Evolutionary conservation across 2,113 vertebrate species (phyloP).

Genomic region (Myiozetetes cayanensis): DNA sequence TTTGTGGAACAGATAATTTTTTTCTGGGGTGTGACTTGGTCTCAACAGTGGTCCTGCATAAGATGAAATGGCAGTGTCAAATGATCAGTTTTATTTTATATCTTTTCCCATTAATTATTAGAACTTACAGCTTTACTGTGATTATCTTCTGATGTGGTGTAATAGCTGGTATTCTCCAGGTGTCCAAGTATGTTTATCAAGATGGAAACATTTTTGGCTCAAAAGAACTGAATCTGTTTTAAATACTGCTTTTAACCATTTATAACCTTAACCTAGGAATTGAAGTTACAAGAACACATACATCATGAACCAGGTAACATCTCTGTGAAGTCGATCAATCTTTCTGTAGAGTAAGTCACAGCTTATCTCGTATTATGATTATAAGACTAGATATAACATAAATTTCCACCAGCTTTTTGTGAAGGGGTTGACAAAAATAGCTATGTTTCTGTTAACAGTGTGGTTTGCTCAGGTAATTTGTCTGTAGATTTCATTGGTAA

Average conservation of each 20-base stretch:
- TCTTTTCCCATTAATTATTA: neutral
- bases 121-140: neutral
- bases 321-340: neutral
- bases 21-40: neutral
- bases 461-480: constrained; percentile 47
- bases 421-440: constrained; percentile 54
- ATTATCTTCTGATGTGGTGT: neutral
- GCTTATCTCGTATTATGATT: neutral
- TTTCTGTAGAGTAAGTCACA: neutral
- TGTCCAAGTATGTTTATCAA: neutral
- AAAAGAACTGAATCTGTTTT: neutral
- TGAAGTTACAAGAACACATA: neutral
- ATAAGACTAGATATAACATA: neutral
- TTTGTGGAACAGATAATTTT: neutral
- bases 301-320: neutral
- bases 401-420: constrained; percentile 30
- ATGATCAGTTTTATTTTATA: neutral
- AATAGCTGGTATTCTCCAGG: neutral
- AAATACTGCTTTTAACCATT: neutral
- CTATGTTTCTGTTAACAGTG: constrained; percentile 46
- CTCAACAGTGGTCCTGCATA: neutral
- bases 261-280: neutral
- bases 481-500: constrained; percentile 49
- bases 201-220: neutral
- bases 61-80: neutral